Percentiles rank a stretch among this genome's conserved stretches.
Conservation (phyloP, 2,797 vertebrate genomes). For the Thalassophryne amazonica region DNA sequence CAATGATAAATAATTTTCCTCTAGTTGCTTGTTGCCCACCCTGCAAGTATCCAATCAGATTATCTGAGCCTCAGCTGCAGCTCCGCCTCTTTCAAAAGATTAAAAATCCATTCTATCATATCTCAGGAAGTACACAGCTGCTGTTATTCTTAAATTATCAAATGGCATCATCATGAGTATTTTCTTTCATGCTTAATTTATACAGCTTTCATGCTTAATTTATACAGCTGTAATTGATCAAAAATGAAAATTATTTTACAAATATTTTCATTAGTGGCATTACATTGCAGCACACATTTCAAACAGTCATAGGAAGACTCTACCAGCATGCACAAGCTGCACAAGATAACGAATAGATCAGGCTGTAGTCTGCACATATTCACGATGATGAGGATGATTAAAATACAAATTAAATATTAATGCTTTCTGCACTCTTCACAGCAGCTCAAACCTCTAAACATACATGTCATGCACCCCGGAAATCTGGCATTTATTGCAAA, state of each 20-base stretch:
- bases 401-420: not conserved
- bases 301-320: not conserved
- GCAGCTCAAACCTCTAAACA: constrained; percentile 13
- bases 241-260: too few species aligned
- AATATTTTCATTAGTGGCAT: too few species aligned
- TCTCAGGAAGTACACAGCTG: not conserved
- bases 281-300: not conserved
- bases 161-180: constrained; percentile 11
- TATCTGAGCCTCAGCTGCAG: not conserved
- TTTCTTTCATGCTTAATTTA: not conserved
- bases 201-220: too few species aligned
- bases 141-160: constrained; percentile 4
- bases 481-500: constrained; percentile 21
- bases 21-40: too few species aligned
- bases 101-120: constrained; percentile 1
- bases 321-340: not conserved
- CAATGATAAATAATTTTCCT: too few species aligned
- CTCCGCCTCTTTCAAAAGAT: not conserved
- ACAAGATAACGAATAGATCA: not conserved
- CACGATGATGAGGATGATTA: constrained; percentile 11
- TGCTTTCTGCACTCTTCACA: not conserved
- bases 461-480: constrained; percentile 11
- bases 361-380: constrained; percentile 1
- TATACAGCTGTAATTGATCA: too few species aligned
- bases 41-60: not conserved